Evolutionary conservation across 2,113 vertebrate species (phyloP).

Genomic region (Falcunculus frontatus): DNA sequence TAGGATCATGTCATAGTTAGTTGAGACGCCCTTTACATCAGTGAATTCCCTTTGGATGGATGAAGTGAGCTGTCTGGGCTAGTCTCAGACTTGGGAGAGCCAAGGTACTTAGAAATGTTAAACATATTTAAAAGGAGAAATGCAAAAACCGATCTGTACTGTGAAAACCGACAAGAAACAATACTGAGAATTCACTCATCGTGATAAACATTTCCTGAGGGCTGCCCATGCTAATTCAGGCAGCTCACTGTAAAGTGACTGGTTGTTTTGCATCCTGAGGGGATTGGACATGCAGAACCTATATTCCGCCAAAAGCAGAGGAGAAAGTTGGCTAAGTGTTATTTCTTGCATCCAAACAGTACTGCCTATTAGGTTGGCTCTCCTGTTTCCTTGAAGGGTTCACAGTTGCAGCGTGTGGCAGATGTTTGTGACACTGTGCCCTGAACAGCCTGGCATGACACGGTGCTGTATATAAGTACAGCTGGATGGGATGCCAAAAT

Average conservation of each 20-base stretch:
- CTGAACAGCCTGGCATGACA: not conserved
- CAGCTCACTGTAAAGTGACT: accelerated
- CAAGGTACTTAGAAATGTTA: not conserved
- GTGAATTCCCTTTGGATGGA: not conserved
- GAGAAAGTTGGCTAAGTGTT: not conserved
- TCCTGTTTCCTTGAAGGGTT: not conserved
- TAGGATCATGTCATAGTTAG: not conserved
- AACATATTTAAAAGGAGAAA: not conserved
- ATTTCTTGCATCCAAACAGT: not conserved
- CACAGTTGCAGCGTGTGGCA: not conserved
- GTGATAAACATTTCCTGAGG: not conserved
- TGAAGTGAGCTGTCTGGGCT: not conserved
- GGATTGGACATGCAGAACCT: not conserved
- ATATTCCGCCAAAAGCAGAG: not conserved
- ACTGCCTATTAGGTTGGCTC: not conserved
- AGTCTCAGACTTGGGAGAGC: not conserved
- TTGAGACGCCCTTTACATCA: not conserved
- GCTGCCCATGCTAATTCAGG: not conserved
- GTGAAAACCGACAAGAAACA: not conserved
- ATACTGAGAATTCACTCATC: not conserved
- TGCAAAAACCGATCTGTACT: not conserved
- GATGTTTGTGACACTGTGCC: not conserved
- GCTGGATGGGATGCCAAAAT: not conserved
- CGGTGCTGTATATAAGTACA: not conserved
- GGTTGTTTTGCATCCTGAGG: not conserved